Evolutionary conservation across 2,797 vertebrate genomes (phyloP), one percentile per base, ranked within the genome.

Genomic region (Gambusia yucatana): DNA sequence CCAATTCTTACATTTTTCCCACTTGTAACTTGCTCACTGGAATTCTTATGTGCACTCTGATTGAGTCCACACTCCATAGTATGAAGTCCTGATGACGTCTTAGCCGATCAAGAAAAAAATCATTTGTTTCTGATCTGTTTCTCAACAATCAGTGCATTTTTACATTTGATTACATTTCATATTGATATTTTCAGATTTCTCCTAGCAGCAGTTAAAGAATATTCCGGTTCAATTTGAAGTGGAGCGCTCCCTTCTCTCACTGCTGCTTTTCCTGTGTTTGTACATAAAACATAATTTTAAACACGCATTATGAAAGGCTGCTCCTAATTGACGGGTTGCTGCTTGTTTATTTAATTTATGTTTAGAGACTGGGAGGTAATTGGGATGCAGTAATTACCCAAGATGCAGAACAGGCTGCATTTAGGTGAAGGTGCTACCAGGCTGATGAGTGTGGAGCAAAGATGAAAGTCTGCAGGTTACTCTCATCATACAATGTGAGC

Each of bases 271-370:
- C 79, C 77, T 57, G 80, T 72, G 82, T 82, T 81, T 89, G 85
- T 86, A 87, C 91, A 88, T 89, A 89, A 92, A 93, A 90, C 91
- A 89, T 86, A 50, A 87, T 84, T 91, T 86, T 91, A 88, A 92
- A 88, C 86, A 89, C 84, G 82, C 86, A 88, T 94, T 92, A 93
- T 88, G 88, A 94, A 91, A 90, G 82, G 80, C 33, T 82, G 89
- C 90, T 90, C 84, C 92, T 96, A 96, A 96, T 96, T 95, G 94
- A 96, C 92, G 88, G 93, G 91, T 92, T 94, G 92, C 94, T 95
- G 92, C 95, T 94, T 96, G 93, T 96, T 96, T 96, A 95, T 95
- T 94, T 95, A 94, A 95, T 94, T 92, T 92, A 94, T 93, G 90
- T 95, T 95, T 94, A 92, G 94, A 90, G 90, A 93, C 91, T 86